Base-by-base conservation (phyloP, 2,888 invertebrate species). In the Gastrophysa polygoni region DNA sequence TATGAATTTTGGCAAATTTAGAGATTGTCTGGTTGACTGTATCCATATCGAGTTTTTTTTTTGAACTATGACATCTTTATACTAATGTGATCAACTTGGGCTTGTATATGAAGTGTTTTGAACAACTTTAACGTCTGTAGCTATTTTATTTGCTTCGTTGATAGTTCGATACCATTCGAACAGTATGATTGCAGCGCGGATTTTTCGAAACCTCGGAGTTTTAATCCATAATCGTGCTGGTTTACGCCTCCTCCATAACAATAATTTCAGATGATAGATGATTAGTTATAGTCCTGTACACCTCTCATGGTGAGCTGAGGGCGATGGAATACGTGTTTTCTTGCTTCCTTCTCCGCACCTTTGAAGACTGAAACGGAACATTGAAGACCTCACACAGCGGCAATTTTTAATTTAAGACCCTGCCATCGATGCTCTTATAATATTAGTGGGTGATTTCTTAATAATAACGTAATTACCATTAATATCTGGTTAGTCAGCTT, bases 321-420 rank as follows among this genome's bases (percentile, higher is more conserved):
- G 66, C 63, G 52, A 57, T 57, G 47, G 46, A 55, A 59, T 61
- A 51, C 48, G 59, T 52, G 46, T 59, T 57, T 51, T 44, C 50
- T 44, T 59, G 64, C 49, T 46, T 57, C 64, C 61, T 67, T 67
- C 63, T 68, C 70, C 68, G 68, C 67, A 69, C 70, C 68, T 68
- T 55, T 38, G 57, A 54, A 62, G 66, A 58, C 64, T 24, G 64
- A 56, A 61, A 61, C 57, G 8, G 21, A 28, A 50, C 28, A 38
- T 48, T 59, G 61, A 59, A 64, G 73, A 73, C 74, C 73, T 70
- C 73, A 73, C 73, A 73, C 72, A 67, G 72, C 72, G 72, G 73
- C 63, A 55, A 67, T 66, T 68, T 70, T 71, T 70, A 70, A 71
- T 72, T 70, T 68, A 65, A 68, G 67, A 61, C 67, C 67, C 64